Base-by-base conservation (phyloP, 2,113 vertebrate species). In the Melanerpes formicivorus region DNA sequence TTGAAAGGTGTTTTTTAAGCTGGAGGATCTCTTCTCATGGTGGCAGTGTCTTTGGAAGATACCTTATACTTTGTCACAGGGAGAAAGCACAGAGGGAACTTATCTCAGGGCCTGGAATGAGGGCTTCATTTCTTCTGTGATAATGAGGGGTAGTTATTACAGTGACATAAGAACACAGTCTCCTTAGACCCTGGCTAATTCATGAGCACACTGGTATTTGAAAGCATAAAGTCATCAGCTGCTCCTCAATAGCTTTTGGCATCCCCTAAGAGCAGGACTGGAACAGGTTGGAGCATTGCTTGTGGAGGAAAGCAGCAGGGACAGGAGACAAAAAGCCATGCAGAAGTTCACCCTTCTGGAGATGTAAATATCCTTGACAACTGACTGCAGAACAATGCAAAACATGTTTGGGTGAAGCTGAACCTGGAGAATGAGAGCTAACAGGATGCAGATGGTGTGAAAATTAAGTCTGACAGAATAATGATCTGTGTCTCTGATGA, bases 361-460 rank as follows among this genome's bases (percentile, higher is more conserved):
- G 87, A 76, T 19, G 15, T 93, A 84, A 94, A 88, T 83, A 75
- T 70, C 75, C 80, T 83, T 85, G 54, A 92, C 84, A 90, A 76
- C 34, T 73, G 21, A 7, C 84, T 88, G 58, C 56, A 54, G 32
- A 96, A 93, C 93, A 96, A 82, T 74, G 52, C 2, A 7, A 83
- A 73, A 70, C 50, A 59, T n/a, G 86, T 40, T 95, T 55, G 67
- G 83, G 73, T 90, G 79, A 80, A 78, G 62, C 69, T 75, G 84
- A 78, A 88, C 37, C 56, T 69, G 42, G 19, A 90, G 59, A 70
- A 52, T 80, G 73, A 94, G 91, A 80, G 76, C 87, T 97, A 94
- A 97, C 96, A 90, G 92, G 78, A 87, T 94, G 90, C 95, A 97
- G 90, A 91, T 92, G 90, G 93, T 91, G 86, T 6, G 37, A 88